These are phyloP conservation scores for Pyrochroa serraticornis DNA, from an alignment of 2,888 invertebrate genomes.

Conservation along the genomic window DNA sequence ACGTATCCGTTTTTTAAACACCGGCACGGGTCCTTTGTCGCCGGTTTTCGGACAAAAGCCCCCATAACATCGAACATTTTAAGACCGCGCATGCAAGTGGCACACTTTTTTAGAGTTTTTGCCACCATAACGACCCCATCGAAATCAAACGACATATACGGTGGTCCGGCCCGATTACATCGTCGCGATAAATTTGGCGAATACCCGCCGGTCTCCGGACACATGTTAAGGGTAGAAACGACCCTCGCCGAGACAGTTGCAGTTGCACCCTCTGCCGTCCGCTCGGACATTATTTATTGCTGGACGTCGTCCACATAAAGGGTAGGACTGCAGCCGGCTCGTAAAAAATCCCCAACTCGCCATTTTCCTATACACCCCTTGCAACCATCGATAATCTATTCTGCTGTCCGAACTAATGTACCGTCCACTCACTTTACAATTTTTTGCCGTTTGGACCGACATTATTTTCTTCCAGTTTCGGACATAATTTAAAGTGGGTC, in stretches of 20 bases:
- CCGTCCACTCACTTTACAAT: constrained; percentile 33
- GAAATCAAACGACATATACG: too few species aligned
- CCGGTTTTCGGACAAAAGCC: neutral
- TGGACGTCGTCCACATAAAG: constrained; percentile 52
- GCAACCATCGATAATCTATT: constrained; percentile 46
- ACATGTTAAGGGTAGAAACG: constrained; percentile 22
- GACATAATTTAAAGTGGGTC: constrained; percentile 14
- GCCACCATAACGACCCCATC: too few species aligned
- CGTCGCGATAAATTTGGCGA: too few species aligned
- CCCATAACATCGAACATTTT: too few species aligned
- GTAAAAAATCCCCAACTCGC: constrained; percentile 52
- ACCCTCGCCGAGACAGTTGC: constrained; percentile 41
- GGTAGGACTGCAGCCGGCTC: constrained; percentile 41
- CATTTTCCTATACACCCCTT: constrained; percentile 44
- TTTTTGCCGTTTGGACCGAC: constrained; percentile 4
- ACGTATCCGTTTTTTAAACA: constrained; percentile 14
- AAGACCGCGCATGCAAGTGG: too few species aligned
- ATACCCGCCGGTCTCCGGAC: constrained; percentile 1
- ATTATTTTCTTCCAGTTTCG: neutral
- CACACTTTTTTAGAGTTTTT: too few species aligned
- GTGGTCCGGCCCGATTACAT: too few species aligned
- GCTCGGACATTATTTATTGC: constrained; percentile 50
- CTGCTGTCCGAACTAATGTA: constrained; percentile 44
- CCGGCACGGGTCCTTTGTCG: constrained; percentile 32
- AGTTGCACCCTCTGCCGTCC: constrained; percentile 47